A percentile compares a stretch with the other conserved stretches of the same genome.
Evolutionary conservation across 2,797 vertebrate genomes (phyloP).

Genomic region (Leptodactylus fallax): DNA sequence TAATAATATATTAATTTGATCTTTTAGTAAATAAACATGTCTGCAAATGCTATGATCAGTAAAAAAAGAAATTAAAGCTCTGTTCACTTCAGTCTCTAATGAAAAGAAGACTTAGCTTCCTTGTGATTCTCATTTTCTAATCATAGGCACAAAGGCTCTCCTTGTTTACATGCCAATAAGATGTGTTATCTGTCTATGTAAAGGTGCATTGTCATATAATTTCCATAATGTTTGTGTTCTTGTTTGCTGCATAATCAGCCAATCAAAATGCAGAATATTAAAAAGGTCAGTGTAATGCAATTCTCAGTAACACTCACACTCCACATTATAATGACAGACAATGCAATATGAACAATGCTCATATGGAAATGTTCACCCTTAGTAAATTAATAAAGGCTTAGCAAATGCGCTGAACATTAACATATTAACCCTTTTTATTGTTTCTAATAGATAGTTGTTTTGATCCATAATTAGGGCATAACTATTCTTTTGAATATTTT

Average conservation of each 20-base stretch:
- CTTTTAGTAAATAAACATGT: background rate
- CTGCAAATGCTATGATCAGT: background rate
- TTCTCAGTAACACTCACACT: conserved; percentile 24
- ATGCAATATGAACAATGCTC: conserved; percentile 6
- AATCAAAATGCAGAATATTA: conserved; percentile 59
- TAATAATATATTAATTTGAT: too few species aligned
- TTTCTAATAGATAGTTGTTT: conserved; percentile 47
- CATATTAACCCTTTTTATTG: conserved; percentile 13
- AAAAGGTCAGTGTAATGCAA: conserved; percentile 53
- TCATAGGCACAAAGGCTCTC: conserved; percentile 20
- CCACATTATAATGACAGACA: conserved; percentile 30
- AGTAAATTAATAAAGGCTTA: conserved; percentile 41
- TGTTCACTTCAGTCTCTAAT: background rate
- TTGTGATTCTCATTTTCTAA: conserved; percentile 8
- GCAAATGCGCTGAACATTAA: conserved; percentile 11
- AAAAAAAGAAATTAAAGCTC: background rate
- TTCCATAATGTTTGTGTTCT: conserved; percentile 52
- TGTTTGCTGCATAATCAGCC: conserved; percentile 58
- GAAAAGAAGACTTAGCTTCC: background rate
- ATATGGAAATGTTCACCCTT: conserved; percentile 27
- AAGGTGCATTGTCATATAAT: conserved; percentile 41
- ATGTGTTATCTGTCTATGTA: background rate
- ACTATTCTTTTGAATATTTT: conserved; percentile 29
- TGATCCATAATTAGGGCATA: conserved; percentile 50
- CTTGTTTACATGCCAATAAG: conserved; percentile 29